Evolutionary conservation across 1,140 invertebrate genomes (phyloP), one percentile per base, ranked within the genome.

Genomic region (Panulirus ornatus): DNA sequence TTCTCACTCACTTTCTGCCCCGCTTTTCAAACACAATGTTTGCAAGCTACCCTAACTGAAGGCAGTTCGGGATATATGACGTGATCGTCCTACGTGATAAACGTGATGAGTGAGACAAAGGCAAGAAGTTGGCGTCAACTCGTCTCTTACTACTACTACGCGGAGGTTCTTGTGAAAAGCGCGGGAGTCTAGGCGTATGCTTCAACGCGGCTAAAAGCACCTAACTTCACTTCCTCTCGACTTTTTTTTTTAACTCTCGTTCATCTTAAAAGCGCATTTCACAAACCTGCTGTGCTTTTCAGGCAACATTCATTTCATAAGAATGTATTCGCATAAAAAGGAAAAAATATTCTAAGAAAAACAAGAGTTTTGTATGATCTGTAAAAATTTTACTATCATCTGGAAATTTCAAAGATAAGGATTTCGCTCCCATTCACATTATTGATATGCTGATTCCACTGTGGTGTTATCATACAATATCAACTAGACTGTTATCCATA

Each of bases 171-270:
- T 66, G 27, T 66, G 58, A 66, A 66, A 66, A 66, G 58, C 58
- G 58, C n/a, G 58, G 58, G 58, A 66, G 58, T 66, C 58, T 66
- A 30, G 58, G 58, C 58, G 58, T 66, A 66, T 66, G 30, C 58
- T 66, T 66, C 58, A 66, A n/a, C 58, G 8, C 30, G 58, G 27
- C 58, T 66, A 66, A 66, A 66, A 66, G 58, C 58, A 66, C 58
- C 58, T 30, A 30, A 66, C n/a, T 66, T 66, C 58, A 66, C 30
- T 66, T 27, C 27, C 6, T 6, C 5, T 6, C 5, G 14, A 47
- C 5, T 47, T 47, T 47, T 47, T 14, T 14, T 47, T 14, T 47
- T 47, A 11, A 47, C 44, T 14, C 14, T 47, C 14, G 30, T 5
- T 30, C 27, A 66, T 30, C 27, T 30, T 6, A 30, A 66, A 47